Base-by-base conservation (phyloP, 2,113 vertebrate species). In the Eubucco bourcierii region DNA sequence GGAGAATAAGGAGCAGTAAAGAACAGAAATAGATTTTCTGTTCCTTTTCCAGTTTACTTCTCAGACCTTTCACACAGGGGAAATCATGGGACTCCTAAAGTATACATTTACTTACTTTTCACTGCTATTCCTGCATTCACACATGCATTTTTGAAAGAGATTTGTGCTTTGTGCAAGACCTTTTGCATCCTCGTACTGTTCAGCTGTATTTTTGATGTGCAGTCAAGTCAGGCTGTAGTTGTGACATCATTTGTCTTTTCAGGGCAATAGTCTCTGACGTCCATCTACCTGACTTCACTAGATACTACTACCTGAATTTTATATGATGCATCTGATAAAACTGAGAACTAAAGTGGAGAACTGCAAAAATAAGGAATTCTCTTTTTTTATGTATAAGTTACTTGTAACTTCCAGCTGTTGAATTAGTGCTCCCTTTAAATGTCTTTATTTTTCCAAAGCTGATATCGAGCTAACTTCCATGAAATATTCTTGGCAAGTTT, bases 401-500 rank as follows among this genome's bases (percentile, higher is more conserved):
- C 80, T 90, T 94, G 94, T 92, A 89, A 85, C 61, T 80, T 78
- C 23, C 60, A 0, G 0, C 39, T 91, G 76, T 58, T 95, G 82
- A 88, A 80, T 94, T 90, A 81, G 23, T 7, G 6, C 37, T 78
- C 33, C 18, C 44, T 86, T 37, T 83, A 90, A 91, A 94, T 16
- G 31, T n/a, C 84, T 96, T 64, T 85, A 68, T 95, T 94, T 94
- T 96, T 94, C 52, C 0, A 0, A 90, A 88, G 85, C 82, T 75
- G 84, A 44, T 91, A 84, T 18, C 58, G 64, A 78, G 91, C 94
- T 92, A 94, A 92, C 41, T 87, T 89, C 81, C 76, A 58, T 80
- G 79, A 92, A 94, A 92, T 93, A 87, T 95, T 94, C 63, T 90
- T 96, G 94, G 94, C 87, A 87, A 91, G 50, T 59, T 94, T 93